Evolutionary conservation across 1,140 invertebrate species (phyloP), one percentile per base, ranked within the genome.

Genomic region (Chelonus insularis): DNA sequence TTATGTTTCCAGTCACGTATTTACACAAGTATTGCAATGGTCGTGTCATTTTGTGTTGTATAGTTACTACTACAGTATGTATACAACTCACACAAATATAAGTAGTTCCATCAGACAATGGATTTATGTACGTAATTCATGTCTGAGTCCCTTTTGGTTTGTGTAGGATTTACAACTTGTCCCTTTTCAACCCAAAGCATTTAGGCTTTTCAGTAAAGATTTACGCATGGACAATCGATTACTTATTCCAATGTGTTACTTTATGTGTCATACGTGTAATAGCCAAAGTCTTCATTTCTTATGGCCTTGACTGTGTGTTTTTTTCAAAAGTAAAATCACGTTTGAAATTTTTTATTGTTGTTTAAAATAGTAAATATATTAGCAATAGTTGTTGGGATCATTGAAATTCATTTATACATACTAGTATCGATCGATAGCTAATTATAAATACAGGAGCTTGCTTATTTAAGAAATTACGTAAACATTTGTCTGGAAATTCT

Each of bases 1-100:
- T 61, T 23, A 37, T 5, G 48, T 47, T 61, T 55, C 25, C 39
- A 55, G 51, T 47, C 59, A 61, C 51, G 59, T 61, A 56, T 56
- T 43, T 56, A 54, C 4, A 54, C 34, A 54, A 20, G 18, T 21
- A 32, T 56, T 43, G 39, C 37, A 39, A 39, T 55, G 29, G n/a
- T 48, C 21, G 50, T 52, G 50, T 52, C 29, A 23, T 55, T 34
- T 16, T 8, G 16, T 43, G 7, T 7, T 29, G 25, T 29, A 29
- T 29, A 29, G 25, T 29, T 29, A 7, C 7, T 29, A 29, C 25
- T 29, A 29, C 7, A 29, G 25, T 29, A n/a, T n/a, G n/a, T n/a
- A n/a, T n/a, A n/a, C n/a, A n/a, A n/a, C n/a, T n/a, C n/a, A n/a
- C n/a, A n/a, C n/a, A n/a, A n/a, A n/a, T n/a, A n/a, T n/a, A n/a